phyloP scores from a whole-genome alignment of 2,113 vertebrate genomes.

The Thermophis baileyi region DNA sequence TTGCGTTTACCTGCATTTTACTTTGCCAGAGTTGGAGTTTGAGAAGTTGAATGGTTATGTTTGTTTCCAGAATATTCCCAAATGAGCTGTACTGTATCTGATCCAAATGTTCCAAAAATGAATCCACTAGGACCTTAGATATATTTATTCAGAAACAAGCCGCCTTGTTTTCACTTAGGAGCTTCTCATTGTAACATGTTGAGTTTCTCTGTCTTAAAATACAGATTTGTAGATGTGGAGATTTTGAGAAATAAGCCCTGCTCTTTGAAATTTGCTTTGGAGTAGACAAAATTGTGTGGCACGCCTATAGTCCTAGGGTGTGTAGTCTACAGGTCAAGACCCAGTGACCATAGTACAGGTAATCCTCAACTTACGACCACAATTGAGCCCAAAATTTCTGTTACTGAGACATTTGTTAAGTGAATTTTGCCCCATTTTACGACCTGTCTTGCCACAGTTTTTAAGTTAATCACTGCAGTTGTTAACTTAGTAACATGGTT shows the following conservation, averaged over 20 bases:
- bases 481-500: too few species aligned
- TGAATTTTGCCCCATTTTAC: not conserved
- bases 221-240: not conserved
- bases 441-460: not conserved
- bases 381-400: not conserved
- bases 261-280: not conserved
- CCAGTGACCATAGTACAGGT: not conserved
- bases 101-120: not conserved
- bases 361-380: not conserved
- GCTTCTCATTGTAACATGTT: not conserved
- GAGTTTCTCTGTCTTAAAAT: not conserved
- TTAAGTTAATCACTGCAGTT: not conserved
- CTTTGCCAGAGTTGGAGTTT: constrained; percentile 18
- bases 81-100: fast-evolving
- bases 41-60: not conserved
- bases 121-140: not conserved
- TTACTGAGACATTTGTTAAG: not conserved
- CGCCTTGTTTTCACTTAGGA: not conserved
- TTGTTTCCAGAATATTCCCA: not conserved
- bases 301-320: not conserved
- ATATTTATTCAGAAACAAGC: not conserved
- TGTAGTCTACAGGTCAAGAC: too few species aligned
- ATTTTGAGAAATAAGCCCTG: not conserved
- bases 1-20: not conserved
- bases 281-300: not conserved